Conservation (phyloP, 2,113 vertebrate species). For the Pedionomus torquatus region DNA sequence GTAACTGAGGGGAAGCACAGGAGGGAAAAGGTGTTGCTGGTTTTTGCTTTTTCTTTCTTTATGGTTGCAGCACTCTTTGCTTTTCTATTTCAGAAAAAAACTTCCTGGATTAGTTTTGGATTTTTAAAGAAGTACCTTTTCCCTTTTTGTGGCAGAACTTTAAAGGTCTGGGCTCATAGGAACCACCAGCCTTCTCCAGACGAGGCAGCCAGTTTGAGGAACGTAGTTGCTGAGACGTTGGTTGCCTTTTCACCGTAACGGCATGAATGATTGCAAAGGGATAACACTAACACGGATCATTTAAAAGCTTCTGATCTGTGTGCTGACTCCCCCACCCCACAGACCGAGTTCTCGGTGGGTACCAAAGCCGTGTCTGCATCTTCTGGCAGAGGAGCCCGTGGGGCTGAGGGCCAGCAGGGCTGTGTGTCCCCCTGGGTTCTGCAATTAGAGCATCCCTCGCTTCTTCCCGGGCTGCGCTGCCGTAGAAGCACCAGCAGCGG, state of each 20-base stretch:
- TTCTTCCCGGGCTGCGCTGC: not conserved
- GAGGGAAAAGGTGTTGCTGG: not conserved
- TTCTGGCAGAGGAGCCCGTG: not conserved
- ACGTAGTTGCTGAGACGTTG: not conserved
- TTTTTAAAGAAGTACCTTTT: not conserved
- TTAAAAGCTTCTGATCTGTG: not conserved
- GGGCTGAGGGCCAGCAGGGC: not conserved
- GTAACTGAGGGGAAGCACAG: not conserved
- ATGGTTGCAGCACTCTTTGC: not conserved
- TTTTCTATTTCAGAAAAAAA: not conserved
- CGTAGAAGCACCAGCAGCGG: not conserved
- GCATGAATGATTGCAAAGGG: not conserved
- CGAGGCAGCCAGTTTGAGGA: not conserved
- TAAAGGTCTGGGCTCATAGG: not conserved
- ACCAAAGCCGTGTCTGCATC: not conserved
- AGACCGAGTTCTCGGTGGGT: not conserved
- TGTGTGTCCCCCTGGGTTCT: not conserved
- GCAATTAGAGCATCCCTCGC: not conserved
- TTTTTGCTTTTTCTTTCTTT: not conserved
- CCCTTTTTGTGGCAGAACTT: not conserved
- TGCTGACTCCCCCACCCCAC: not conserved
- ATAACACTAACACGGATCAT: fast-evolving
- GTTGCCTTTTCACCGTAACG: not conserved
- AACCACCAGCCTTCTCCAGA: not conserved
- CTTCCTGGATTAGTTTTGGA: not conserved